Evolutionary conservation across 2,888 invertebrate species (phyloP).

Genomic region (Marronus borbonicus): DNA sequence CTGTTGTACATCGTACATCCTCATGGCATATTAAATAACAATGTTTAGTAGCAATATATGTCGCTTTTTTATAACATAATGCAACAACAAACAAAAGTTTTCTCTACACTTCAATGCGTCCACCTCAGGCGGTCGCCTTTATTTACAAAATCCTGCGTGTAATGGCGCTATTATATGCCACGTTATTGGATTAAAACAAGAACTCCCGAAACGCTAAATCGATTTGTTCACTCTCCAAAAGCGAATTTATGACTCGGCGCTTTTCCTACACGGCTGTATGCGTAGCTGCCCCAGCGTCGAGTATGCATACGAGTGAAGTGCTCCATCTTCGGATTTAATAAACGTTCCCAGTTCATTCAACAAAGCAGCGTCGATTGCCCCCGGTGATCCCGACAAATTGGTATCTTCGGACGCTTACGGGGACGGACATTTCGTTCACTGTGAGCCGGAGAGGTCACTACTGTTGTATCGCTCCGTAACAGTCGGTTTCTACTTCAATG

Average conservation of each 20-base stretch:
- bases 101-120: too few relatives aligned
- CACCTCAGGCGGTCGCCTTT: background rate
- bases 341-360: background rate
- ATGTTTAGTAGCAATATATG: too few relatives aligned
- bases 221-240: background rate
- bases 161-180: constrained; percentile 8
- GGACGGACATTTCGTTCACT: background rate
- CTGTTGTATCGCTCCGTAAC: background rate
- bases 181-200: constrained; percentile 13
- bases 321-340: constrained; percentile 5
- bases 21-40: too few relatives aligned
- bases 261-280: background rate
- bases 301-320: too few relatives aligned
- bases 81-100: too few relatives aligned
- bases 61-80: too few relatives aligned
- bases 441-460: background rate
- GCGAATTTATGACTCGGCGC: constrained; percentile 10
- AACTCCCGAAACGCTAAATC: background rate
- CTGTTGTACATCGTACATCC: too few relatives aligned
- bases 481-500: background rate
- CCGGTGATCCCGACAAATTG: constrained; percentile 11
- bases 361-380: background rate
- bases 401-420: background rate
- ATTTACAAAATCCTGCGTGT: constrained; percentile 13
- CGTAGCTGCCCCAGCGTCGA: background rate